Evolutionary conservation across 1,140 invertebrate genomes (phyloP).

Genomic region (Nebria ingens): DNA sequence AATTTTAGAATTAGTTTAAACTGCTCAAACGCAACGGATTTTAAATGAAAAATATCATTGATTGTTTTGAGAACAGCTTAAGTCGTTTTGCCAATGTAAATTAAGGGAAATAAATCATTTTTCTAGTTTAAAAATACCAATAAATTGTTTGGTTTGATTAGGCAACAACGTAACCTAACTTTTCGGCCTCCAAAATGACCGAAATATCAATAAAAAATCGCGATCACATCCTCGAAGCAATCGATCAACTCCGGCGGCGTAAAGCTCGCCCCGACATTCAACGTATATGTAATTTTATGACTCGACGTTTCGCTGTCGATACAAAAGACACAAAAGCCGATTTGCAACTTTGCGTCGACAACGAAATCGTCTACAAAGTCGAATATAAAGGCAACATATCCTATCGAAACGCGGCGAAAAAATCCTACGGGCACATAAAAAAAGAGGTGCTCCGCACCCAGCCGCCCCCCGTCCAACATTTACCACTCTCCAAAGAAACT

Average conservation of each 20-base stretch:
- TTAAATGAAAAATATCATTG: too few species aligned
- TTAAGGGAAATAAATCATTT: too few species aligned
- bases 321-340: slow-evolving; percentile 60
- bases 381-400: slow-evolving; percentile 78
- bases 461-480: background rate
- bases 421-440: slow-evolving; percentile 32
- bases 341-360: slow-evolving; percentile 62
- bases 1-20: too few species aligned
- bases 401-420: slow-evolving; percentile 72
- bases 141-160: too few species aligned
- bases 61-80: too few species aligned
- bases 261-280: slow-evolving; percentile 75
- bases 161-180: too few species aligned
- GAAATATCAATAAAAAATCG: slow-evolving; percentile 57
- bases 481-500: slow-evolving; percentile 19
- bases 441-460: slow-evolving; percentile 12
- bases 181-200: too few species aligned
- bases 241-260: slow-evolving; percentile 67
- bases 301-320: slow-evolving; percentile 60
- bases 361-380: slow-evolving; percentile 68
- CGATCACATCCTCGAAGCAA: slow-evolving; percentile 68
- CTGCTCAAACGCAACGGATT: too few species aligned
- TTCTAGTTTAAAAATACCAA: too few species aligned
- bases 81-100: too few species aligned
- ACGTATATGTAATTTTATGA: slow-evolving; percentile 69